Conservation (phyloP, 2,888 invertebrate species). For the Macaria liturata region DNA sequence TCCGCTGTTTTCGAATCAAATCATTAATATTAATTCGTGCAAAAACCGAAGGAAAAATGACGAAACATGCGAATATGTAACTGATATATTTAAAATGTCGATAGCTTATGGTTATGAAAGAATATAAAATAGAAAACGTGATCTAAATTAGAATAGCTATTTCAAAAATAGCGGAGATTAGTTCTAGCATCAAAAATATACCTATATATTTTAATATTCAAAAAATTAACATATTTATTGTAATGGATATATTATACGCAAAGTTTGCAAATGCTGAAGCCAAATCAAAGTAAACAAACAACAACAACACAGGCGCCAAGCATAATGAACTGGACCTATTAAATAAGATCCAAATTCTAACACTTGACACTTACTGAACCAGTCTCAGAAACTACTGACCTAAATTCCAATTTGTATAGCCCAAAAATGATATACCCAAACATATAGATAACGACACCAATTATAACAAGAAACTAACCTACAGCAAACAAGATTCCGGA, state of each 20-base stretch:
- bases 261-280: too few species aligned
- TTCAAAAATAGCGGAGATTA: too few species aligned
- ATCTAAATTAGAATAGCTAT: background rate
- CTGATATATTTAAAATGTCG: too few species aligned
- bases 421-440: background rate
- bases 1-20: too few species aligned
- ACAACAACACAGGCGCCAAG: background rate
- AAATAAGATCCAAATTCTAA: constrained; percentile 6
- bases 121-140: background rate
- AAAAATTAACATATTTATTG: too few species aligned
- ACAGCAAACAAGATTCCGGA: too few species aligned
- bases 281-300: too few species aligned
- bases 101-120: background rate
- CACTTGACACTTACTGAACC: constrained; percentile 8
- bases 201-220: too few species aligned
- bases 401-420: constrained; percentile 5
- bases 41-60: constrained; percentile 6
- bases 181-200: too few species aligned
- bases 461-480: too few species aligned
- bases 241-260: too few species aligned
- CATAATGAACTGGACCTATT: constrained; percentile 12
- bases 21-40: constrained; percentile 1
- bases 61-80: background rate
- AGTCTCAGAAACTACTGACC: constrained; percentile 11
- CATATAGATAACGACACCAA: background rate